Evolutionary conservation across 2,888 invertebrate species (phyloP).

Genomic region (Strigamia maritima): DNA sequence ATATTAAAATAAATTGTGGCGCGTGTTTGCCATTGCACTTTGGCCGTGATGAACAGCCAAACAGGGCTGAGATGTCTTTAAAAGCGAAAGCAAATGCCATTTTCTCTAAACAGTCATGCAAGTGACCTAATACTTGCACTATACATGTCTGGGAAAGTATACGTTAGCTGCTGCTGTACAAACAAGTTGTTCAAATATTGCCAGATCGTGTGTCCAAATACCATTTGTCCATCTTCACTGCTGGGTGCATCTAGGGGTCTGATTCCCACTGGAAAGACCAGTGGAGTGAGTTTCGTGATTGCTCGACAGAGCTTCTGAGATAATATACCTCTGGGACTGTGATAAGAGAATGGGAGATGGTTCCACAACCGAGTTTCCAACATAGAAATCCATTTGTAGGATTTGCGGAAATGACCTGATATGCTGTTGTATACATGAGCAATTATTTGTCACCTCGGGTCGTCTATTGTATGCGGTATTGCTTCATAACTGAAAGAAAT

Average conservation of each 20-base stretch:
- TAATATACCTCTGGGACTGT: conserved; percentile 4
- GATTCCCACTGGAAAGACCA: background rate
- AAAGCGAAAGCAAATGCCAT: background rate
- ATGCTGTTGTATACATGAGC: background rate
- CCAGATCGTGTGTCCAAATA: conserved; percentile 4
- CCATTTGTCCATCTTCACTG: background rate
- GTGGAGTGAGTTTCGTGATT: background rate
- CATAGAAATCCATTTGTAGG: conserved; percentile 4
- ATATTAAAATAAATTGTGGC: background rate
- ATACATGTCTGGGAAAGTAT: conserved; percentile 4
- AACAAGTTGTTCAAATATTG: background rate
- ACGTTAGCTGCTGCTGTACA: background rate
- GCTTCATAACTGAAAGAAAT: no score
- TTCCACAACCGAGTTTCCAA: background rate
- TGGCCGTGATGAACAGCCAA: background rate
- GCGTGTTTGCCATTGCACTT: background rate
- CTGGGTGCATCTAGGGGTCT: background rate
- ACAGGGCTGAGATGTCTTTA: no score
- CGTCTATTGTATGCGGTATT: background rate
- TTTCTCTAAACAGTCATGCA: background rate
- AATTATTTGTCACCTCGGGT: background rate
- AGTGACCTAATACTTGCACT: background rate
- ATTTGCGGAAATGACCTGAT: background rate
- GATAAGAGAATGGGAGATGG: conserved; percentile 4
- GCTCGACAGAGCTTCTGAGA: conserved; percentile 4